Percentiles rank a stretch among this genome's conserved stretches.
phyloP scores from a whole-genome alignment of 2,113 vertebrate species.

The Calypte anna region DNA sequence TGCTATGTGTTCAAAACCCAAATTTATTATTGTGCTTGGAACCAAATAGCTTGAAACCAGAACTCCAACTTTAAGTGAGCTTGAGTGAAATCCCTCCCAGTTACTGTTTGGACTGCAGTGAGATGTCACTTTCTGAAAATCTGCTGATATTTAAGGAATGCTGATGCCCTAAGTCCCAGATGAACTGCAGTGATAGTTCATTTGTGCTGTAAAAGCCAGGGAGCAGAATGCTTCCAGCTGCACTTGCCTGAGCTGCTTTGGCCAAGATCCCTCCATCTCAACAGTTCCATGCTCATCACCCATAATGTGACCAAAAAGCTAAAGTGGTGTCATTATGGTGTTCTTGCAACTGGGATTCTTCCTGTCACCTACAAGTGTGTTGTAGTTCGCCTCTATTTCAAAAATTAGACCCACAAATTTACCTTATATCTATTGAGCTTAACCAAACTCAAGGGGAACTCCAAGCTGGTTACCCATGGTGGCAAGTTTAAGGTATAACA shows the following conservation, averaged over 20 bases:
- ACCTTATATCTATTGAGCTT: background rate
- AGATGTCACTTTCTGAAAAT: background rate
- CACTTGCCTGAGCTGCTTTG: background rate
- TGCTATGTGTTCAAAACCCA: background rate
- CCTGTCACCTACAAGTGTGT: rapidly evolving
- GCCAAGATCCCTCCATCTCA: background rate
- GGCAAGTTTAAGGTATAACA: background rate
- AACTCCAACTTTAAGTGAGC: background rate
- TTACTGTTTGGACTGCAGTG: background rate
- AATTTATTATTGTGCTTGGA: background rate
- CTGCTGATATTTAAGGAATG: background rate
- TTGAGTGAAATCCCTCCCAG: background rate
- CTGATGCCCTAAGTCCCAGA: background rate
- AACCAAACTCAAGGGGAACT: background rate
- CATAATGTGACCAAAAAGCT: background rate
- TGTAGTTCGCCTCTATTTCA: background rate
- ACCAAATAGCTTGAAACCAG: background rate
- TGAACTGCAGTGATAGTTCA: background rate
- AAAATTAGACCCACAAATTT: background rate
- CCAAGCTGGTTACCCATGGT: rapidly evolving
- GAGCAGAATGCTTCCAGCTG: background rate
- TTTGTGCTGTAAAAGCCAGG: background rate
- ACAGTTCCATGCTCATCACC: background rate
- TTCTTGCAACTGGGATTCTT: rapidly evolving
- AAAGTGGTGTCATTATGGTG: background rate